Evolutionary conservation across 2,113 vertebrate genomes (phyloP).

Genomic region (Phainopepla nitens): DNA sequence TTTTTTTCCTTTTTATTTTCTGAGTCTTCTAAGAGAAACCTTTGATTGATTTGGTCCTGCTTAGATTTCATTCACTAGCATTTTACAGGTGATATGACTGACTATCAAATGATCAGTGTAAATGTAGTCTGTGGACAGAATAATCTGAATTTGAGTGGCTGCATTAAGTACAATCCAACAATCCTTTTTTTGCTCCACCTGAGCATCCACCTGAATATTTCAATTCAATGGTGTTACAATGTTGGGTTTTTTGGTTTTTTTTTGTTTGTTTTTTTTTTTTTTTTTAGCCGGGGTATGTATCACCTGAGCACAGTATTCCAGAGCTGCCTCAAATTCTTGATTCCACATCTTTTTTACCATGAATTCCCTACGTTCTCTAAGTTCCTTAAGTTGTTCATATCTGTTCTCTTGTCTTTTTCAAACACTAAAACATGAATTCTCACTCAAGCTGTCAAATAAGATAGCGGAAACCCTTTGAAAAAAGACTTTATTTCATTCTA

Average conservation of each 20-base stretch:
- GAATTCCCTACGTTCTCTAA: accelerated
- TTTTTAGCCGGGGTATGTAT: background rate
- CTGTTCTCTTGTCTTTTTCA: background rate
- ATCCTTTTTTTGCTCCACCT: background rate
- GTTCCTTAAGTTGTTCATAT: background rate
- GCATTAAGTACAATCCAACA: background rate
- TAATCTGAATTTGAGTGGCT: background rate
- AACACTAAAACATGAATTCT: background rate
- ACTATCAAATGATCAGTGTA: background rate
- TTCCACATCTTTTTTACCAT: background rate
- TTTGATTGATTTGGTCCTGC: background rate
- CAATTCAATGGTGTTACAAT: background rate
- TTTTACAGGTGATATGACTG: accelerated
- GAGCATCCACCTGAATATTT: background rate
- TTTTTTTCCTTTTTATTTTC: background rate
- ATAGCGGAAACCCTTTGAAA: background rate
- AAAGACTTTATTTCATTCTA: background rate
- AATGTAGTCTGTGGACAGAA: background rate
- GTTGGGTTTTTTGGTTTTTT: too few relatives aligned
- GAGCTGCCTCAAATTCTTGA: background rate
- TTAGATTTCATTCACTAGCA: background rate
- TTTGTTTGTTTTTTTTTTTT: too few relatives aligned
- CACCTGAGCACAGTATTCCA: background rate
- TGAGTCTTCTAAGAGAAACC: background rate
- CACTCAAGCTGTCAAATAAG: background rate